Percentiles rank a stretch among this genome's conserved stretches.
These are phyloP conservation scores for Dryobotodes eremita DNA, from an alignment of 2,888 invertebrate genomes.

Conservation along the genomic window DNA sequence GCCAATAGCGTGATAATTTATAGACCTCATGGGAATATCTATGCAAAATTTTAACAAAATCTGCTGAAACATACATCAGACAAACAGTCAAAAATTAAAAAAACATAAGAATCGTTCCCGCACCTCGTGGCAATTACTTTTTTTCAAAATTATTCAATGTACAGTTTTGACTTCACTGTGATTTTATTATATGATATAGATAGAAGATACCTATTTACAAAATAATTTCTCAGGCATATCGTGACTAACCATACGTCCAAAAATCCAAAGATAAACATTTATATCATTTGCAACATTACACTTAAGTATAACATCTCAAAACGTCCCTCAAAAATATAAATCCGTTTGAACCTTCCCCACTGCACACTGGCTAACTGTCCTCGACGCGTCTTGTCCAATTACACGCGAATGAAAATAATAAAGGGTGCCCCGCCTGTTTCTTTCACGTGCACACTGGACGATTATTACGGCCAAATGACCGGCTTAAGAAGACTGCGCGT, in stretches of 20 bases:
- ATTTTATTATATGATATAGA: too few relatives aligned
- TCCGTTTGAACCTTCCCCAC: conserved; percentile 48
- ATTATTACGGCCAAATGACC: conserved; percentile 89
- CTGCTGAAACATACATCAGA: too few relatives aligned
- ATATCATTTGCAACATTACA: background rate
- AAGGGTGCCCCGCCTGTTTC: conserved; percentile 75
- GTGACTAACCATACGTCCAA: background rate
- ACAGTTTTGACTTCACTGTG: too few relatives aligned
- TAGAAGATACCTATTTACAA: background rate
- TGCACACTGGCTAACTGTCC: conserved; percentile 25
- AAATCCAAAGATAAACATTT: background rate
- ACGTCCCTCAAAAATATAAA: conserved; percentile 41
- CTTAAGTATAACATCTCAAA: background rate
- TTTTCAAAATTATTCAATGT: too few relatives aligned
- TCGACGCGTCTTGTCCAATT: conserved; percentile 76
- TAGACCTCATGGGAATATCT: too few relatives aligned
- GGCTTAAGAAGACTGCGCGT: conserved; percentile 78
- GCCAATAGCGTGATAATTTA: too few relatives aligned
- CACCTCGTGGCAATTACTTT: too few relatives aligned
- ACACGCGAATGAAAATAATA: conserved; percentile 84
- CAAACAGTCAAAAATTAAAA: too few relatives aligned
- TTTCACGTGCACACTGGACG: conserved; percentile 83
- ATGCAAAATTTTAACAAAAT: too few relatives aligned
- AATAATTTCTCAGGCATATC: background rate
- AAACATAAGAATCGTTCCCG: too few relatives aligned